Percentiles rank a stretch among this genome's conserved stretches.
phyloP scores from a whole-genome alignment of 1,140 invertebrate species.

The Hormaphis cornu region DNA sequence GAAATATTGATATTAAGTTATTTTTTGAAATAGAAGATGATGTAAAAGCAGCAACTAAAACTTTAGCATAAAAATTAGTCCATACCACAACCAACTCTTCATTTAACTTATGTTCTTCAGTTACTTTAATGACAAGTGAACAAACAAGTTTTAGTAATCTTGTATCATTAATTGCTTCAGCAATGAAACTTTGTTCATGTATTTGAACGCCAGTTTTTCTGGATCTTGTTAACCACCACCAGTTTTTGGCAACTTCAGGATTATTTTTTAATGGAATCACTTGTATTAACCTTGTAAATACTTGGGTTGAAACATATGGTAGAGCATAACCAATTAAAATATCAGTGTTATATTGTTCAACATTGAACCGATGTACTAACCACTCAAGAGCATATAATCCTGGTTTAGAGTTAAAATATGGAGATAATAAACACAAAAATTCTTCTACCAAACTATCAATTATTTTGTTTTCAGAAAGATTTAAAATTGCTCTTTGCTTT shows the following conservation, averaged over 20 bases:
- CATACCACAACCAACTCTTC: background rate
- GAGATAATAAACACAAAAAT: conserved; percentile 72
- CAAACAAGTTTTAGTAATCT: conserved; percentile 66
- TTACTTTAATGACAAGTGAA: conserved; percentile 42
- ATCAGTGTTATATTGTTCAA: conserved; percentile 78
- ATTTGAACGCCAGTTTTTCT: conserved; percentile 65
- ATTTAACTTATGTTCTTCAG: background rate
- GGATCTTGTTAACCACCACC: conserved; percentile 65
- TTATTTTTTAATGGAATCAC: conserved; percentile 55
- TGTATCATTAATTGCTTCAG: conserved; percentile 57
- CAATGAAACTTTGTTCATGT: conserved; percentile 59
- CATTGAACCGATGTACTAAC: conserved; percentile 68
- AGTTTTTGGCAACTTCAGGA: conserved; percentile 46
- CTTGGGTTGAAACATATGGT: conserved; percentile 83
- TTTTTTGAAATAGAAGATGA: conserved; percentile 22
- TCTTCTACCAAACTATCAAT: conserved; percentile 66
- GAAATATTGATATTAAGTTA: conserved; percentile 52
- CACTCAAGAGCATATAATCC: conserved; percentile 87
- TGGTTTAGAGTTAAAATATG: conserved; percentile 73
- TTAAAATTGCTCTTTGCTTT: conserved; percentile 71
- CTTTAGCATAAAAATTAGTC: conserved; percentile 28
- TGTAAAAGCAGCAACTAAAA: conserved; percentile 17
- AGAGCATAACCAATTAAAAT: conserved; percentile 68
- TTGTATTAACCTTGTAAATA: conserved; percentile 75
- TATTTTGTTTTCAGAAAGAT: conserved; percentile 61